Conservation (phyloP, 2,797 vertebrate genomes). For the Threskiornis aethiopicus region DNA sequence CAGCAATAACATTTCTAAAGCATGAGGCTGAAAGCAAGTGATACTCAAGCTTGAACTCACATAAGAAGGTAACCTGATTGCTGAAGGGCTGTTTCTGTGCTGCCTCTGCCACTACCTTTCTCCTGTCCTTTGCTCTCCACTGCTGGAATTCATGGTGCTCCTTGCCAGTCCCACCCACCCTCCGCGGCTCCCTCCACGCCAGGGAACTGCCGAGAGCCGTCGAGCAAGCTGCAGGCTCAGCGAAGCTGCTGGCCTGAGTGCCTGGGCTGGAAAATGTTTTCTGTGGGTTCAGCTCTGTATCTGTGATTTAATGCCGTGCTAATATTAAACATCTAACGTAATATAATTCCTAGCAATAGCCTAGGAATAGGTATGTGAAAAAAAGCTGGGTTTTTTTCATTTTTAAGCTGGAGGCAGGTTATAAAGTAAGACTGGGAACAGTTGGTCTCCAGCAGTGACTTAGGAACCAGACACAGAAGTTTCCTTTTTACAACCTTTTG, state of each 20-base stretch:
- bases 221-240: neutral
- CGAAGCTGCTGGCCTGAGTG: neutral
- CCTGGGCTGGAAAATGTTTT: neutral
- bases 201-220: neutral
- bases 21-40: neutral
- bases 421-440: neutral
- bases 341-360: neutral
- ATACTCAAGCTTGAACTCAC: neutral
- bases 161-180: neutral
- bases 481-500: neutral
- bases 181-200: fast-evolving
- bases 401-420: neutral
- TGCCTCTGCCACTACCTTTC: neutral
- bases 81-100: neutral
- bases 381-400: neutral
- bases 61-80: neutral
- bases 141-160: neutral
- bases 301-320: neutral
- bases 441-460: neutral
- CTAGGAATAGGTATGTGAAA: neutral
- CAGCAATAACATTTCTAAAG: neutral
- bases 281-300: neutral
- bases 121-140: neutral
- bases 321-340: neutral
- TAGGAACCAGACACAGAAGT: neutral